These are phyloP conservation scores for Coremacera marginata DNA, from an alignment of 2,888 invertebrate species.

Conservation along the genomic window DNA sequence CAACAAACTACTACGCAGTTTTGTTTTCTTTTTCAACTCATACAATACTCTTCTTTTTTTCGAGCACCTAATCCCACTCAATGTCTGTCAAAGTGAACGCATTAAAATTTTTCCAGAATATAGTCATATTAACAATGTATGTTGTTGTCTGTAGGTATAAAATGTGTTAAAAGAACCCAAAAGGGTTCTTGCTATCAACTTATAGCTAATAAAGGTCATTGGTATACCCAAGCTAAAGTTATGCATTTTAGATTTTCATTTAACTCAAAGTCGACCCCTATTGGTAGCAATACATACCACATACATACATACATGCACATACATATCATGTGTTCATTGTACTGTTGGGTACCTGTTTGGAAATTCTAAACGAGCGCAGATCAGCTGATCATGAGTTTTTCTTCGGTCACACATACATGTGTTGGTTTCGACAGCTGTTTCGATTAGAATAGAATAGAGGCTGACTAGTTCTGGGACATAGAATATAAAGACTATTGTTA, in stretches of 20 bases:
- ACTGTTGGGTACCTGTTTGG: conserved; percentile 9
- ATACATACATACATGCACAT: conserved; percentile 16
- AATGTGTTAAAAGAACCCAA: not conserved
- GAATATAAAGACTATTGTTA: not conserved
- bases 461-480: too few species aligned
- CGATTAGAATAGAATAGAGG: not conserved
- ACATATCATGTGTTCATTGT: not conserved
- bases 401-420: not conserved
- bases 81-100: not conserved
- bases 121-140: conserved; percentile 9
- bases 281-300: not conserved
- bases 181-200: not conserved
- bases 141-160: not conserved
- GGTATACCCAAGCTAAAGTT: not conserved
- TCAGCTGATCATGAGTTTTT: conserved; percentile 19
- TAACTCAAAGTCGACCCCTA: not conserved
- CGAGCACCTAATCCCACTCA: conserved; percentile 42
- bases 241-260: not conserved
- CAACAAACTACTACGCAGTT: conserved; percentile 32
- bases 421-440: conserved; percentile 11
- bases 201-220: conserved; percentile 1
- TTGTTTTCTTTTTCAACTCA: conserved; percentile 14
- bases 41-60: conserved; percentile 29
- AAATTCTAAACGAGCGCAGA: not conserved
- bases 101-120: conserved; percentile 3